phyloP scores from a whole-genome alignment of 2,888 invertebrate genomes.

The Baronia brevicornis region DNA sequence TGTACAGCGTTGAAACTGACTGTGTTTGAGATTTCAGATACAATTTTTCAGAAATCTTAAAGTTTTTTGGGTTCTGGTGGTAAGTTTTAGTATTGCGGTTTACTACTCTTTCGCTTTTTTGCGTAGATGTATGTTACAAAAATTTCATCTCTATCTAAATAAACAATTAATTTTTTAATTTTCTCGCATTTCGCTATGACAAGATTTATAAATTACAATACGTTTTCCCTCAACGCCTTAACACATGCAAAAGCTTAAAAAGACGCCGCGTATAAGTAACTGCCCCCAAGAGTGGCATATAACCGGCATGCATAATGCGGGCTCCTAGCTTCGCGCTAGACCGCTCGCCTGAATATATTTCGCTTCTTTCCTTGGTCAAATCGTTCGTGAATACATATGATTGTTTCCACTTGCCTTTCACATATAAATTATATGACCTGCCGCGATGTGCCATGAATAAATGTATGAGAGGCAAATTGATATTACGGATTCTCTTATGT shows the following conservation, averaged over 20 bases:
- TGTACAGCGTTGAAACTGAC: too few species aligned
- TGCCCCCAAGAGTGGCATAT: constrained; percentile 67
- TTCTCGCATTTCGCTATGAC: too few species aligned
- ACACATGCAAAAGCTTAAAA: constrained; percentile 31
- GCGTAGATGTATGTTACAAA: too few species aligned
- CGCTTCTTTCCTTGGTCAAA: constrained; percentile 45
- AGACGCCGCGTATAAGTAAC: constrained; percentile 59
- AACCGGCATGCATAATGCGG: constrained; percentile 59
- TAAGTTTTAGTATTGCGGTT: too few species aligned
- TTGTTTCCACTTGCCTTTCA: constrained; percentile 59
- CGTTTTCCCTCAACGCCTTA: constrained; percentile 12
- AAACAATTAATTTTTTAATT: too few species aligned
- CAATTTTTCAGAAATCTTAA: too few species aligned
- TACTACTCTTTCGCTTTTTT: too few species aligned
- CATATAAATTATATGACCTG: constrained; percentile 74
- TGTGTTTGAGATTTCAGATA: too few species aligned
- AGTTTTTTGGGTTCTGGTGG: too few species aligned
- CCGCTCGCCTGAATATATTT: constrained; percentile 33
- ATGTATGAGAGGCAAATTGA: constrained; percentile 73
- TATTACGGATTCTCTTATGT: constrained; percentile 60
- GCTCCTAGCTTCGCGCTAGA: constrained; percentile 23
- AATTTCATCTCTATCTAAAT: too few species aligned
- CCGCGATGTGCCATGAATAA: constrained; percentile 62
- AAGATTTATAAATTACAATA: constrained; percentile 11
- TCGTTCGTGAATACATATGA: constrained; percentile 64